These are phyloP conservation scores for Euura saliciscinereae DNA, from an alignment of 1,140 invertebrate species.

Conservation along the genomic window DNA sequence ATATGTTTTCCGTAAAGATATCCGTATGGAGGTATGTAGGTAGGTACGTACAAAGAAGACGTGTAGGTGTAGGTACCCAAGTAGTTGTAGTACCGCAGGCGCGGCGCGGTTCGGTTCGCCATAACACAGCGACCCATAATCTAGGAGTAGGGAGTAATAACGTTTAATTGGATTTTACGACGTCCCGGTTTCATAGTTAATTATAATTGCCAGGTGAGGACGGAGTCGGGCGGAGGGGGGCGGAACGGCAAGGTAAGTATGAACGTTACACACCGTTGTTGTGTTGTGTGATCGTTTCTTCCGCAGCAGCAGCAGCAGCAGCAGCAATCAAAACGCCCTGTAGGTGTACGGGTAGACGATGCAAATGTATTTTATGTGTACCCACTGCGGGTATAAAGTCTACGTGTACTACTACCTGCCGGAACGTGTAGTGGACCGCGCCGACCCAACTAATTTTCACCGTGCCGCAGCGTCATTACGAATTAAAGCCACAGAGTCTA, in stretches of 20 bases:
- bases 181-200: conserved; percentile 53
- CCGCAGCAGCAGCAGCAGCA: not conserved
- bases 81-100: not conserved
- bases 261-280: not conserved
- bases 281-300: not conserved
- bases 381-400: not conserved
- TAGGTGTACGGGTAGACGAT: not conserved
- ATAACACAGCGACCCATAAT: conserved; percentile 28
- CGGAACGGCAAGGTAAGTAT: no score
- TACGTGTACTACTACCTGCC: no score
- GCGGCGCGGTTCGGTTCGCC: not conserved
- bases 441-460: not conserved
- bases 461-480: not conserved
- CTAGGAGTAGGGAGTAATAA: conserved; percentile 48
- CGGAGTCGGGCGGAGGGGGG: no score
- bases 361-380: not conserved
- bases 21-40: not conserved
- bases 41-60: not conserved
- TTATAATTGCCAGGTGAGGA: conserved; percentile 47
- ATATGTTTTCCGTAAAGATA: no score
- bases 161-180: conserved; percentile 61
- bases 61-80: no score
- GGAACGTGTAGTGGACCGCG: not conserved
- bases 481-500: not conserved
- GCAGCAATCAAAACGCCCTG: not conserved